phyloP scores from a whole-genome alignment of 2,888 invertebrate genomes.

The Spodoptera littoralis region DNA sequence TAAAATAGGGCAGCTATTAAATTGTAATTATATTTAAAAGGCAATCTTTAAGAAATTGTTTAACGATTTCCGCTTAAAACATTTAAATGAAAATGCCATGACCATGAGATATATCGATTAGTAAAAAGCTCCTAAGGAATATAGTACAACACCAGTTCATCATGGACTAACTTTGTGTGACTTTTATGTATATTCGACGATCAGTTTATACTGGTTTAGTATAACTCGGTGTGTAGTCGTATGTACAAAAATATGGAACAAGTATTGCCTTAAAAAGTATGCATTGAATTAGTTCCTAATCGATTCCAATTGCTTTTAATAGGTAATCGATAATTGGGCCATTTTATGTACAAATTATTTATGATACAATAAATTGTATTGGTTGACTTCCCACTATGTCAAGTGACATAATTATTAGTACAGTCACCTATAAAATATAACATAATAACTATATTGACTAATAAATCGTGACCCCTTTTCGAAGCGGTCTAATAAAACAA shows the following conservation, averaged over 20 bases:
- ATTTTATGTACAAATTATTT: conserved; percentile 57
- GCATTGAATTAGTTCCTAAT: conserved; percentile 35
- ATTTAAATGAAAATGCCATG: conserved; percentile 10
- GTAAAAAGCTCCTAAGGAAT: conserved; percentile 21
- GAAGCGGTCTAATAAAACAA: too few species aligned
- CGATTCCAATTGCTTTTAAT: conserved; percentile 56
- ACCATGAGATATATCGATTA: conserved; percentile 15
- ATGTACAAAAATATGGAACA: conserved; percentile 22
- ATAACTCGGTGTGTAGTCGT: too few species aligned
- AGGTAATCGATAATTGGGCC: conserved; percentile 53
- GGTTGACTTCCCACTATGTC: conserved; percentile 13
- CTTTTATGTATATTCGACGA: too few species aligned
- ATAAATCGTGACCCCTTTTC: too few species aligned
- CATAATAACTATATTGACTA: too few species aligned
- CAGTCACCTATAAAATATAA: not conserved
- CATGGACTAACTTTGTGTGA: too few species aligned
- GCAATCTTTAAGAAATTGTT: conserved; percentile 6
- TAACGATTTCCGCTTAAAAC: conserved; percentile 19
- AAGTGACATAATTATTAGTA: conserved; percentile 16
- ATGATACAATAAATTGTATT: conserved; percentile 17
- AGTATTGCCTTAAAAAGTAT: conserved; percentile 43
- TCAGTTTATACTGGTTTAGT: too few species aligned
- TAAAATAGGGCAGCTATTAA: too few species aligned
- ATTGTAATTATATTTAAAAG: too few species aligned
- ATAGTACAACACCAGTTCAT: conserved; percentile 8